Evolutionary conservation across 2,888 invertebrate species (phyloP).

Genomic region (Diabrotica balteata): DNA sequence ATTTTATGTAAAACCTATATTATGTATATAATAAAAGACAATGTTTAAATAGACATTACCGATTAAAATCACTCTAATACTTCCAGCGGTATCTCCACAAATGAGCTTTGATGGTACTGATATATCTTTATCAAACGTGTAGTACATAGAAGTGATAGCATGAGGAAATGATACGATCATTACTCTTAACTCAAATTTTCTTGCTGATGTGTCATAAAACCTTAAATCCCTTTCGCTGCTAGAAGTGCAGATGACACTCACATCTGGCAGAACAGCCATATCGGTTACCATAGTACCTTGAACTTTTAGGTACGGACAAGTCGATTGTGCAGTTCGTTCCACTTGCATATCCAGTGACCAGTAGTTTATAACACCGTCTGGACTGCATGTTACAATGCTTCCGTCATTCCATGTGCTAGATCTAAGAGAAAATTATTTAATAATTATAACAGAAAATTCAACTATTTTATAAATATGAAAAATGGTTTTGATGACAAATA

Average conservation of each 20-base stretch:
- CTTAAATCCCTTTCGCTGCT: slow-evolving; percentile 77
- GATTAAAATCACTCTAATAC: slow-evolving; percentile 70
- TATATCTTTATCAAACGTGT: slow-evolving; percentile 67
- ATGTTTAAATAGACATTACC: background rate
- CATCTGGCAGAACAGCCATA: slow-evolving; percentile 76
- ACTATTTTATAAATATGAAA: background rate
- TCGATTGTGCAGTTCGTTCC: slow-evolving; percentile 69
- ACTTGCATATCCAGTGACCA: slow-evolving; percentile 78
- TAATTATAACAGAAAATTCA: background rate
- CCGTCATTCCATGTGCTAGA: slow-evolving; percentile 69
- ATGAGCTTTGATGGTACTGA: slow-evolving; percentile 70
- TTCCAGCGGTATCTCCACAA: slow-evolving; percentile 79
- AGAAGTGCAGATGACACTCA: slow-evolving; percentile 77
- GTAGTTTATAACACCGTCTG: slow-evolving; percentile 79
- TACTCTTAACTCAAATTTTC: slow-evolving; percentile 75
- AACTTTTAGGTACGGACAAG: slow-evolving; percentile 67
- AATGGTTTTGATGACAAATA: no score
- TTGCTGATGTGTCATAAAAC: slow-evolving; percentile 80
- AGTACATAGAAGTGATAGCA: slow-evolving; percentile 66
- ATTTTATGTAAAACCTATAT: no score
- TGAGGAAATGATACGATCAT: slow-evolving; percentile 73
- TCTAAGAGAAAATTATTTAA: slow-evolving; percentile 45
- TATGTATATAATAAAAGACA: no score
- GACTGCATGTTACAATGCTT: slow-evolving; percentile 76
- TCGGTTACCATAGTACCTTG: slow-evolving; percentile 78